Base-by-base conservation (phyloP, 2,888 invertebrate species). In the Prenolepis imparis region DNA sequence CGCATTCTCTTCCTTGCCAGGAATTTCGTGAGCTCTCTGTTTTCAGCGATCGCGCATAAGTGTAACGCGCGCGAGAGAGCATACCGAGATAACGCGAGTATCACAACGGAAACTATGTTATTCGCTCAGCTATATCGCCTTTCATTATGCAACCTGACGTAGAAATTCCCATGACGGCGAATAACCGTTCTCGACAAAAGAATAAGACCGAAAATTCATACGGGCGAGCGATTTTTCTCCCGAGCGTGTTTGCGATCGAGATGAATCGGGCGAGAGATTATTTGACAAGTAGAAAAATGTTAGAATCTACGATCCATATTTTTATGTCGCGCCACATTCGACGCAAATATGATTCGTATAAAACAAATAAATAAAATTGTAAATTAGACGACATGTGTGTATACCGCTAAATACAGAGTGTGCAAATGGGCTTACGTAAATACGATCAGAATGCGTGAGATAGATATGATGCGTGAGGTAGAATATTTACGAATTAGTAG, bases 151-250 rank as follows among this genome's bases (percentile, higher is more conserved):
- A 77, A 68, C 77, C 24, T 52, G 12, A 39, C 39, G 9, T 8
- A 68, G 68, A 77, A 77, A 77, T 68, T 67, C 77, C 52, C 68
- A 77, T 24, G 77, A 39, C 52, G 24, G 67, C 9, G 77, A 52
- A 52, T 77, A 67, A 77, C 52, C 68, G 24, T 67, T 24, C 24
- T 11, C 52, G 68, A 68, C 52, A 18, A 52, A n/a, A 77, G 39
- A 68, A 68, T 28, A 39, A 55, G 77, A 77, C 39, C 67, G 24
- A 77, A 77, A 67, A 77, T 77, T 77, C 52, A 77, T 28, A n/a
- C 8, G 9, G 6, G 1, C 21, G 36, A 24, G 52, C 52, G 6
- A 67, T 77, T 77, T 39, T 55, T 39, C 21, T 0, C 11, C 21
- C 32, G 15, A 36, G 36, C 9, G 39, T 36, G 3, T 9, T 9